Evolutionary conservation across 1,140 invertebrate species (phyloP), one percentile per base, ranked within the genome.

Genomic region (Proctacanthus coquilletti): DNA sequence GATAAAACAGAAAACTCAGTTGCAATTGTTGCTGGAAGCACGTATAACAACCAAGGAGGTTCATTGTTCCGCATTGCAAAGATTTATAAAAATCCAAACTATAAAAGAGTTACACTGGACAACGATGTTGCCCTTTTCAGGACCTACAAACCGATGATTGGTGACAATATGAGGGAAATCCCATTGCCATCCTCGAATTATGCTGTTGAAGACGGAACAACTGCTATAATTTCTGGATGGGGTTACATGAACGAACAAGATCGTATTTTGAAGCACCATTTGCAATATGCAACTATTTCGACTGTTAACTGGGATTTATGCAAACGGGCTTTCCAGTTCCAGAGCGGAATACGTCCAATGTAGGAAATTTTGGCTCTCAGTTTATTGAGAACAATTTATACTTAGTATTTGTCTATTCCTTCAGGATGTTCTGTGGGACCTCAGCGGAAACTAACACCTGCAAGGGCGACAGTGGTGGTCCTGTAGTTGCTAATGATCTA

Each of bases 381-480:
- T n/a, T n/a, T n/a, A n/a, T n/a, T n/a, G n/a, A n/a, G n/a, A n/a
- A n/a, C n/a, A n/a, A n/a, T n/a, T n/a, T n/a, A n/a, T n/a, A n/a
- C n/a, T n/a, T n/a, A n/a, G n/a, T n/a, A 25, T 25, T 6, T 25
- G 6, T 25, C 23, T 25, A 8, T 25, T 25, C 23, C n/a, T 8
- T 6, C 23, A 59, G 64, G 34, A 66, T 69, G 64, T 54, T 68
- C 15, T 68, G 66, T 49, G 68, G 65, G 2, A 61, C 50, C 11
- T 51, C 48, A 5, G 42, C 63, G 33, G 48, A 50, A 30, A 52
- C 50, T 25, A 57, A 60, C 42, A 51, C 57, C 4, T 61, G 58
- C 38, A 48, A 60, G 44, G 54, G 60, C 2, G 69, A 71, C 41
- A 65, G 65, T 17, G 68, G 68, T 18, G 65, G 69, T 6, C 63